Percentiles rank a stretch among this genome's conserved stretches.
Conservation (phyloP, 2,797 vertebrate genomes). For the Falco cherrug region DNA sequence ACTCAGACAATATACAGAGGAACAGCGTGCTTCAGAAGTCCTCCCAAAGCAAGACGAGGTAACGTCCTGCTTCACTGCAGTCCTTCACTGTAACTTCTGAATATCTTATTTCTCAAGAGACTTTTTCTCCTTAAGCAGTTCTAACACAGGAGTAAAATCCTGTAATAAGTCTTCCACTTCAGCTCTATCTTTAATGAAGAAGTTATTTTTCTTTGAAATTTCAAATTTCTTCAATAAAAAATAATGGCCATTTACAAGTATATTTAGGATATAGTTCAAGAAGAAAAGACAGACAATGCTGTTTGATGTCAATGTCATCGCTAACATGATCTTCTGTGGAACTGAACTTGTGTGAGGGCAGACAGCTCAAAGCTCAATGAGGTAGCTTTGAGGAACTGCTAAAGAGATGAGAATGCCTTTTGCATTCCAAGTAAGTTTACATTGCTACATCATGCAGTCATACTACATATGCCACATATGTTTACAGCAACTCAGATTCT, state of each 20-base stretch:
- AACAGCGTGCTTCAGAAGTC: neutral
- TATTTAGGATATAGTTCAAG: neutral
- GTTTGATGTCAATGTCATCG: neutral
- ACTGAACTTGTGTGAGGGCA: neutral
- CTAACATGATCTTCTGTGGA: neutral
- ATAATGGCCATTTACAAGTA: neutral
- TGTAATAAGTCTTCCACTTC: neutral
- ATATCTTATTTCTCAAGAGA: neutral
- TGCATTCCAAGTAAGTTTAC: neutral
- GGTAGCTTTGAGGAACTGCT: neutral
- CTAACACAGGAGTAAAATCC: neutral
- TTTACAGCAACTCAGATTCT: neutral
- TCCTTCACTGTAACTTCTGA: neutral
- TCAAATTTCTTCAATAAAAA: neutral
- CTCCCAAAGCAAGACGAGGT: neutral
- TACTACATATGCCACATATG: neutral
- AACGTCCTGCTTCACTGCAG: neutral
- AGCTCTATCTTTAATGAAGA: neutral
- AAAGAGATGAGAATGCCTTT: neutral
- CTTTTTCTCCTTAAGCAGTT: neutral
- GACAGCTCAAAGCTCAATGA: neutral
- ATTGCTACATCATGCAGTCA: neutral
- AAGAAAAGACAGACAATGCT: neutral
- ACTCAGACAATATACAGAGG: neutral
- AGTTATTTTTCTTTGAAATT: neutral